These are phyloP conservation scores for Cinara cedri DNA, from an alignment of 2,888 invertebrate species.

Conservation along the genomic window DNA sequence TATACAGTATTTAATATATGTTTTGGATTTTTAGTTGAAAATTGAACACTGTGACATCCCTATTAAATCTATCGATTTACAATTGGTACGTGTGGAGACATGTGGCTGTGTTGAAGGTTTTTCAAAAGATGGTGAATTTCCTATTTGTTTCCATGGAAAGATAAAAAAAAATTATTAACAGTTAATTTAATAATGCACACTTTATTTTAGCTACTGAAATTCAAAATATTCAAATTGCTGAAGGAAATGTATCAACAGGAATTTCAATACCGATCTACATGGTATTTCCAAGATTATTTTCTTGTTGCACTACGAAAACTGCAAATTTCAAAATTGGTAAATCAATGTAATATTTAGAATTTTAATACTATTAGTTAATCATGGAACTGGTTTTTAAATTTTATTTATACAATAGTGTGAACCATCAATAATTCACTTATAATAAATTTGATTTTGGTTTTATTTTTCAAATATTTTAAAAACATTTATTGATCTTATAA, in stretches of 20 bases:
- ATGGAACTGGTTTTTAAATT: no score
- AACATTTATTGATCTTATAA: no score
- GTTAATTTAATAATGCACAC: not conserved
- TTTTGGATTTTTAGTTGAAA: conserved; percentile 67
- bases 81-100: conserved; percentile 92
- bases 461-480: no score
- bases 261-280: conserved; percentile 89
- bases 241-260: conserved; percentile 84
- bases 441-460: not conserved
- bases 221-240: conserved; percentile 96
- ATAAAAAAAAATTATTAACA: not conserved
- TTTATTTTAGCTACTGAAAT: conserved; percentile 85
- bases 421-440: no score
- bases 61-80: conserved; percentile 91
- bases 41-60: conserved; percentile 82
- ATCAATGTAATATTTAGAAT: conserved; percentile 59
- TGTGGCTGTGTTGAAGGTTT: conserved; percentile 93
- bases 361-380: no score
- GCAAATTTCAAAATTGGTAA: conserved; percentile 93
- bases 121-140: conserved; percentile 79
- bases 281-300: conserved; percentile 93
- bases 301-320: conserved; percentile 89
- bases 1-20: conserved; percentile 34
- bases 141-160: not conserved
- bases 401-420: no score